Conservation (phyloP, 2,888 invertebrate species). For the Orgyia antiqua region DNA sequence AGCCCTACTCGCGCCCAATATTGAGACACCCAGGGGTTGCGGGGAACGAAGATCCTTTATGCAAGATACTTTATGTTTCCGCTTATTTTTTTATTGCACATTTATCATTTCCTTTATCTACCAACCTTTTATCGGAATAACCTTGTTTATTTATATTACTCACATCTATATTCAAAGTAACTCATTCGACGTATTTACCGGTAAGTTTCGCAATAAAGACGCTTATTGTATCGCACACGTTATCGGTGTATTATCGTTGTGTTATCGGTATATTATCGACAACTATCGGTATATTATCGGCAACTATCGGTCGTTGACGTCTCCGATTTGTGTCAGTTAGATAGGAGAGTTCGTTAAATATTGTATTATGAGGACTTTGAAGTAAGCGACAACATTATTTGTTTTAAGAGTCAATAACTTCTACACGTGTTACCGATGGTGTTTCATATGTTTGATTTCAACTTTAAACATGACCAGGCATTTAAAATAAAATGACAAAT, state of each 20-base stretch:
- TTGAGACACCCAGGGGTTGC: too few relatives aligned
- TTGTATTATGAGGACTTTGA: conserved; percentile 13
- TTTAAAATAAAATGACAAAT: neutral
- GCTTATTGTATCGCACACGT: conserved; percentile 16
- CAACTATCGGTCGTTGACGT: conserved; percentile 27
- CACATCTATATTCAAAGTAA: too few relatives aligned
- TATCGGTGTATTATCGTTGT: conserved; percentile 20
- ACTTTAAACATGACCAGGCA: neutral
- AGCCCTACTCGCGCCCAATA: too few relatives aligned
- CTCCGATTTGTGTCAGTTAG: conserved; percentile 27
- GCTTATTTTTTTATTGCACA: too few relatives aligned
- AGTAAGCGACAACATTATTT: conserved; percentile 11
- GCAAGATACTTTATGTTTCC: too few relatives aligned
- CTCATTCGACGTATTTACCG: too few relatives aligned
- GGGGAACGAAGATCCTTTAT: too few relatives aligned
- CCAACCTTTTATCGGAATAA: too few relatives aligned
- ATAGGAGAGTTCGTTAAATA: conserved; percentile 19
- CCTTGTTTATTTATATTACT: too few relatives aligned
- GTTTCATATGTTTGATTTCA: neutral
- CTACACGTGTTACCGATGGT: conserved; percentile 9
- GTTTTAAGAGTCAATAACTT: conserved; percentile 9
- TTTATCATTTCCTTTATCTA: too few relatives aligned
- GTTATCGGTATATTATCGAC: conserved; percentile 23
- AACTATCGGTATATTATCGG: conserved; percentile 13
- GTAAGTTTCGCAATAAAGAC: conserved; percentile 38